These are phyloP conservation scores for Lophius piscatorius DNA, from an alignment of 2,113 vertebrate genomes.

Conservation along the genomic window DNA sequence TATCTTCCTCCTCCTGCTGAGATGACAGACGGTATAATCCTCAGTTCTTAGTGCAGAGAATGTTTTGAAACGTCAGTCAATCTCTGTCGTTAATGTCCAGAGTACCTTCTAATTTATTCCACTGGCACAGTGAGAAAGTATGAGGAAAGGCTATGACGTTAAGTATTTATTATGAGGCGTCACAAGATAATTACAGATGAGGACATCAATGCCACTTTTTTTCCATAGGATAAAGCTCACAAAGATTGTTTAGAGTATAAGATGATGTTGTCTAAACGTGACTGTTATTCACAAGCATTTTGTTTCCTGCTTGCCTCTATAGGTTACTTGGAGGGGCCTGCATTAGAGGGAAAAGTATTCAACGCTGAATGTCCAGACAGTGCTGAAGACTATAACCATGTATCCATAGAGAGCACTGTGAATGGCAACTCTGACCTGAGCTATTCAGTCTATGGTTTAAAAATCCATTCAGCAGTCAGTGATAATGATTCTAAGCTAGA, in stretches of 20 bases:
- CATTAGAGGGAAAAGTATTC: constrained; percentile 62
- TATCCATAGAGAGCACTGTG: constrained; percentile 41
- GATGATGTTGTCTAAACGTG: constrained; percentile 8
- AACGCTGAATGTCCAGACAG: constrained; percentile 44
- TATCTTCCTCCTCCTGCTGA: constrained; percentile 51
- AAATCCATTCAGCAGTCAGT: constrained; percentile 69
- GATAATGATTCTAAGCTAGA: constrained; percentile 69
- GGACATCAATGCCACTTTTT: background rate
- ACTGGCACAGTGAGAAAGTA: background rate
- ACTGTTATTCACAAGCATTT: constrained; percentile 28
- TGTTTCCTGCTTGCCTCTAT: background rate
- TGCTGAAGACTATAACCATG: constrained; percentile 35
- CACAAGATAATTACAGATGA: constrained; percentile 3
- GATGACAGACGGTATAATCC: constrained; percentile 82
- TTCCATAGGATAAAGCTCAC: constrained; percentile 5
- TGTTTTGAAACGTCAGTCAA: background rate
- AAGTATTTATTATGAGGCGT: background rate
- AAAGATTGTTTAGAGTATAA: constrained; percentile 2
- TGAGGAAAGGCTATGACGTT: background rate
- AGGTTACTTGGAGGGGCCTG: constrained; percentile 63
- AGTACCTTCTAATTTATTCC: background rate
- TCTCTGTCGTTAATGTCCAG: background rate
- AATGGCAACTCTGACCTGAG: constrained; percentile 61
- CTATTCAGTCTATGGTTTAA: constrained; percentile 64
- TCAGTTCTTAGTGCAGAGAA: background rate